Evolutionary conservation across 2,888 invertebrate genomes (phyloP).

Genomic region (Glaucopsyche alexis): DNA sequence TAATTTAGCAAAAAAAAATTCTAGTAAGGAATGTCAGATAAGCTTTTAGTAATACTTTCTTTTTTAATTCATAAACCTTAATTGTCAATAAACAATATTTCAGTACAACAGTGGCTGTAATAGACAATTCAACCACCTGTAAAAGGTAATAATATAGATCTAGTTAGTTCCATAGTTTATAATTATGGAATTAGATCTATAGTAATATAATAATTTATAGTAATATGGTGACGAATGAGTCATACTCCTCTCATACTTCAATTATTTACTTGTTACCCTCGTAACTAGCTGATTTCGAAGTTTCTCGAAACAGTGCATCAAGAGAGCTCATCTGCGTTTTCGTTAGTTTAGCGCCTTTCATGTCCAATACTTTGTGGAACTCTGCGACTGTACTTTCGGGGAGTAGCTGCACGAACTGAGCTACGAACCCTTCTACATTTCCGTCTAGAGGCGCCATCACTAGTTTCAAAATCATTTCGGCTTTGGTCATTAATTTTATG

Average conservation of each 20-base stretch:
- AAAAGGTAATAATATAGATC: no score
- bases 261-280: slow-evolving; percentile 39
- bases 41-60: background rate
- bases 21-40: background rate
- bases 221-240: background rate
- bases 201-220: no score
- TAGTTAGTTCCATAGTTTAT: no score
- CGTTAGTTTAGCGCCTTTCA: slow-evolving; percentile 87
- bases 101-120: no score
- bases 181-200: no score
- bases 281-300: slow-evolving; percentile 44
- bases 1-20: background rate
- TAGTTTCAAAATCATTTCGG: slow-evolving; percentile 99
- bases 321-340: slow-evolving; percentile 56
- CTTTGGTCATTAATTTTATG: slow-evolving; percentile 95
- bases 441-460: slow-evolving; percentile 95
- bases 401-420: slow-evolving; percentile 93
- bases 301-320: slow-evolving; percentile 58
- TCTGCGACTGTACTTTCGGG: slow-evolving; percentile 94
- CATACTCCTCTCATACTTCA: background rate
- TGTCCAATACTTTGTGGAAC: slow-evolving; percentile 96
- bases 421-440: slow-evolving; percentile 86
- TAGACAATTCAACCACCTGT: no score
- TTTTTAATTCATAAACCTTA: background rate
- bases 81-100: background rate